Conservation (phyloP, 2,113 vertebrate genomes). For the Scytalopus superciliaris region DNA sequence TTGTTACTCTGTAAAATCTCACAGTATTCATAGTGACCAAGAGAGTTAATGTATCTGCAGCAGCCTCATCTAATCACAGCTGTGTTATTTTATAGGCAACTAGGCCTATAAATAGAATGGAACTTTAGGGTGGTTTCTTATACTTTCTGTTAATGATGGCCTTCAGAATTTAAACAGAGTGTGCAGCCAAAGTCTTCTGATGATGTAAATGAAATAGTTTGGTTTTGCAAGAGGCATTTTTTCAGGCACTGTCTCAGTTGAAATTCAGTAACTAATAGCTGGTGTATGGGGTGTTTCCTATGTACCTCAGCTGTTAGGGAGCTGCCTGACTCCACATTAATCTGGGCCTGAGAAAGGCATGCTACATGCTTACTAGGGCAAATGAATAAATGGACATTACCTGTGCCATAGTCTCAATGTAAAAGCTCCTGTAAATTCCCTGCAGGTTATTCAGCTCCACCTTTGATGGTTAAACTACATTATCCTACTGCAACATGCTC, state of each 20-base stretch:
- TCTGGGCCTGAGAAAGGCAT: not conserved
- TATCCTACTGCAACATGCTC: not conserved
- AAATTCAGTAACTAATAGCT: not conserved
- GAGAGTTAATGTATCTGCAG: not conserved
- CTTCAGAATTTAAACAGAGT: not conserved
- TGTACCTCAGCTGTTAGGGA: not conserved
- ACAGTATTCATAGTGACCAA: not conserved
- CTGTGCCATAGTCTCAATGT: not conserved
- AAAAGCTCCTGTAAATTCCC: not conserved
- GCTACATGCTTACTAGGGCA: not conserved
- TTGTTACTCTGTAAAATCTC: not conserved
- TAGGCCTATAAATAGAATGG: not conserved
- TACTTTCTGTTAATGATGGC: not conserved
- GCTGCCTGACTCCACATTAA: not conserved
- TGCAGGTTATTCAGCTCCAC: not conserved
- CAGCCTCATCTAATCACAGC: not conserved
- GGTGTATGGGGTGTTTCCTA: not conserved
- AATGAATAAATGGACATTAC: not conserved
- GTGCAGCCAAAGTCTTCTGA: not conserved
- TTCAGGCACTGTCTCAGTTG: not conserved
- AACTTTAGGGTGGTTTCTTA: not conserved
- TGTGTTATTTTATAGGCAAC: not conserved
- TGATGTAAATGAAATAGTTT: not conserved
- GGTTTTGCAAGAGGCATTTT: not conserved
- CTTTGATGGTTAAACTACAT: not conserved